Evolutionary conservation across 2,888 invertebrate species (phyloP), one percentile per base, ranked within the genome.

Genomic region (Petrolisthes cinctipes): DNA sequence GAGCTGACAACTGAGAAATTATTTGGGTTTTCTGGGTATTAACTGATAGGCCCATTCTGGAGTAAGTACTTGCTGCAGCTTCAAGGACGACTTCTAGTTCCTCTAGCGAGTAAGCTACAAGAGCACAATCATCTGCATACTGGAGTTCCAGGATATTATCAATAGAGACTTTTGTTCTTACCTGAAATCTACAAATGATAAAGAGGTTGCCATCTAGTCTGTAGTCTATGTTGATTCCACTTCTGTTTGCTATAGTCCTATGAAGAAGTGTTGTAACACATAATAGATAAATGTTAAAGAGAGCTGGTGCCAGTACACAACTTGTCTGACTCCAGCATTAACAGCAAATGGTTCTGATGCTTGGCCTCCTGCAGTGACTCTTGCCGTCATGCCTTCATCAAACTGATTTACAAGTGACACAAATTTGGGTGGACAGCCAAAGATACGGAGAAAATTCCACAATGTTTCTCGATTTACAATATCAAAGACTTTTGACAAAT

Each of bases 181-280:
- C 75, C 75, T 61, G 61, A 75, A 75, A 23, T 75, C 75, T 75
- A 23, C 75, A n/a, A 61, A n/a, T 75, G 75, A 9, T 61, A 61
- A 61, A 61, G 6, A 61, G 61, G 14, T 61, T 61, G 61, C 14
- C 61, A 61, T 61, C 61, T 61, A 61, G 61, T 61, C 61, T 61
- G 61, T 9, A 61, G 6, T 14, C 14, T 61, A 61, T 14, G 14
- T 9, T 61, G 61, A 14, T 61, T 14, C 61, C 14, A 61, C 61
- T 14, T 61, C 61, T 9, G 6, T 9, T 61, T 9, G 6, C 6
- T 61, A 61, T 61, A 61, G 6, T 9, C 14, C 6, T 61, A 61
- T 61, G 14, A 9, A 61, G 6, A 61, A 9, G 14, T 61, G 14
- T 61, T 9, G 6, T 9, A 9, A 61, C 14, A 61, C 14, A 61